Evolutionary conservation across 2,797 vertebrate genomes (phyloP), one percentile per base, ranked within the genome.

Genomic region (Dendrocincla fuliginosa): DNA sequence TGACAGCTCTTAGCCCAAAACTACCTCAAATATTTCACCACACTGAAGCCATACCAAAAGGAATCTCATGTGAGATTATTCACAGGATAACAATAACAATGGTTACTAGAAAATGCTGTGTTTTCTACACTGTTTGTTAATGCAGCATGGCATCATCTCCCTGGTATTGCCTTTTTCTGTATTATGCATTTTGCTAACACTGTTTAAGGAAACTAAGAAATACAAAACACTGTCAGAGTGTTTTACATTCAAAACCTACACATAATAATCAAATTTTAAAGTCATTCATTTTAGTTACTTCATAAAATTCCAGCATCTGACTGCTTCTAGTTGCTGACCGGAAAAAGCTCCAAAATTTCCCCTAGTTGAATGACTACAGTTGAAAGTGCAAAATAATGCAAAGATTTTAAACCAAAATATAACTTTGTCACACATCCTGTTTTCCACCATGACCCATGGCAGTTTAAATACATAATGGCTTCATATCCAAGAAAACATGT

Each of bases 391-490:
- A 95, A 96, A 95, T 57, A 89, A 93, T 50, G 11, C 25, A 87
- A 74, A 13, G 30, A 92, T 85, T 95, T 96, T 77, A 94, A 92
- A 95, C 97, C 65, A 86, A 95, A 96, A 95, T 78, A 42, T 27
- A 78, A 80, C 64, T 82, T 91, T 83, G 44, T 42, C 42, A 76
- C 32, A 88, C 65, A 80, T 49, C 27, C 55, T 20, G 27, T 49
- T 63, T 88, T 60, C 37, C 17, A 52, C 6, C 25, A 25, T 90
- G 42, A 90, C 20, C 20, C 24, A 33, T 0, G 1, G 33, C 35
- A 8, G 16, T 86, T 87, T 81, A 68, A 67, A 57, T 16, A 52
- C 14, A 15, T 30, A 74, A n/a, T 5, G 32, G 41, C n/a, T 76
- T 52, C 37, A 82, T 4, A 82, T 53, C 22, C 22, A 46, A 65